Percentiles rank a stretch among this genome's conserved stretches.
Evolutionary conservation across 1,140 invertebrate genomes (phyloP).

Genomic region (Drosophila varians): DNA sequence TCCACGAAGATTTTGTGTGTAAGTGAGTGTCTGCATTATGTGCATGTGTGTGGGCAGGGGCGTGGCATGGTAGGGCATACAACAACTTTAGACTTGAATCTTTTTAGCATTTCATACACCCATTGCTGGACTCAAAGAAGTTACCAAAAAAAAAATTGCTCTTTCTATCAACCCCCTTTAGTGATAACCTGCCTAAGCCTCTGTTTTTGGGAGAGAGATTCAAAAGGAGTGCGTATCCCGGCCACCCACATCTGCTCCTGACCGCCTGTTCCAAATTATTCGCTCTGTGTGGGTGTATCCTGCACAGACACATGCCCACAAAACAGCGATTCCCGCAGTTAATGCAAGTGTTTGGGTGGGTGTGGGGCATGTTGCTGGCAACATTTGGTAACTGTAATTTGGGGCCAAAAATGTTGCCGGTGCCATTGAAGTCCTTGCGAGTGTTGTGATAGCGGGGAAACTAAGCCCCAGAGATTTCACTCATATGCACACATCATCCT

Average conservation of each 20-base stretch:
- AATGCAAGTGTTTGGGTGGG: background rate
- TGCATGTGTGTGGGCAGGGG: background rate
- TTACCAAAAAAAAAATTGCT: too few relatives aligned
- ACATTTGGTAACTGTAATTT: slow-evolving; percentile 41
- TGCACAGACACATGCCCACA: slow-evolving; percentile 40
- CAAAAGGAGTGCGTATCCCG: slow-evolving; percentile 41
- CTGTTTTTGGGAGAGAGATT: background rate
- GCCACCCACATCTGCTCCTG: slow-evolving; percentile 40
- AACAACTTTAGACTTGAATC: too few relatives aligned
- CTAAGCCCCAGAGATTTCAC: slow-evolving; percentile 36
- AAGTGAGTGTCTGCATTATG: slow-evolving; percentile 23
- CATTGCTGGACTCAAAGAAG: too few relatives aligned
- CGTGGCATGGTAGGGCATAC: background rate
- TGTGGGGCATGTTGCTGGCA: slow-evolving; percentile 52
- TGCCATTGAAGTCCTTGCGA: slow-evolving; percentile 23
- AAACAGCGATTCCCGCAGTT: background rate
- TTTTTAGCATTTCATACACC: too few relatives aligned
- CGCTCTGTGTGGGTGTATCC: slow-evolving; percentile 71
- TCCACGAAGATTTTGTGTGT: slow-evolving; percentile 46
- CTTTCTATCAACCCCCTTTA: background rate
- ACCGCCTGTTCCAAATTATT: slow-evolving; percentile 69
- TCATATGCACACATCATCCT: slow-evolving; percentile 39
- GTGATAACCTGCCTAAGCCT: background rate
- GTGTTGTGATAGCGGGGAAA: slow-evolving; percentile 50
- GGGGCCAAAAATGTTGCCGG: slow-evolving; percentile 28